Percentiles rank a stretch among this genome's conserved stretches.
Conservation (phyloP, 2,113 vertebrate genomes). For the Cephalopterus ornatus region DNA sequence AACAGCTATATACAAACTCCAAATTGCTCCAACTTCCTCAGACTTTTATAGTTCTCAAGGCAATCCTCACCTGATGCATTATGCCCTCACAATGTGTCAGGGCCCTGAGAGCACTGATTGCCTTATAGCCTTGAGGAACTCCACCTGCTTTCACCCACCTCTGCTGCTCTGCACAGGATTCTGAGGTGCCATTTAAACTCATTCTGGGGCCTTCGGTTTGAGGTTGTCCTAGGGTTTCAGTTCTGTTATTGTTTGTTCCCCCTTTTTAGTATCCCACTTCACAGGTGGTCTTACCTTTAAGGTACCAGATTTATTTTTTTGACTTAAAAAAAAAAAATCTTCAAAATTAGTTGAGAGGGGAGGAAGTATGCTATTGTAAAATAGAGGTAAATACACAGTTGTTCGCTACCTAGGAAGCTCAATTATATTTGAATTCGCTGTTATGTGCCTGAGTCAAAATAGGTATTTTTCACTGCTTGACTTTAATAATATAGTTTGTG, state of each 20-base stretch:
- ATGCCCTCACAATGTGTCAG: no score
- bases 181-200: not conserved
- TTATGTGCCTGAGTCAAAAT: not conserved
- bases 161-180: not conserved
- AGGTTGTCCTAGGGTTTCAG: rapidly evolving
- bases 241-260: rapidly evolving
- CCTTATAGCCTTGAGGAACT: not conserved
- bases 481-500: not conserved
- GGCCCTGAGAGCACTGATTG: not conserved
- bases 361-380: not conserved
- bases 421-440: not conserved
- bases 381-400: not conserved
- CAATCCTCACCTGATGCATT: not conserved
- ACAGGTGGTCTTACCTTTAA: not conserved
- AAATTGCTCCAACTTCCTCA: not conserved
- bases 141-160: not conserved
- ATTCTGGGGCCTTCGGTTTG: rapidly evolving
- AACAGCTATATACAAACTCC: not conserved
- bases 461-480: not conserved
- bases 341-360: not conserved
- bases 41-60: not conserved
- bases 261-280: rapidly evolving
- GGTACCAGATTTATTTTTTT: not conserved
- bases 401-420: not conserved
- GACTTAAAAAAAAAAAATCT: rapidly evolving